phyloP scores from a whole-genome alignment of 2,797 vertebrate genomes.

The Cygnus olor region DNA sequence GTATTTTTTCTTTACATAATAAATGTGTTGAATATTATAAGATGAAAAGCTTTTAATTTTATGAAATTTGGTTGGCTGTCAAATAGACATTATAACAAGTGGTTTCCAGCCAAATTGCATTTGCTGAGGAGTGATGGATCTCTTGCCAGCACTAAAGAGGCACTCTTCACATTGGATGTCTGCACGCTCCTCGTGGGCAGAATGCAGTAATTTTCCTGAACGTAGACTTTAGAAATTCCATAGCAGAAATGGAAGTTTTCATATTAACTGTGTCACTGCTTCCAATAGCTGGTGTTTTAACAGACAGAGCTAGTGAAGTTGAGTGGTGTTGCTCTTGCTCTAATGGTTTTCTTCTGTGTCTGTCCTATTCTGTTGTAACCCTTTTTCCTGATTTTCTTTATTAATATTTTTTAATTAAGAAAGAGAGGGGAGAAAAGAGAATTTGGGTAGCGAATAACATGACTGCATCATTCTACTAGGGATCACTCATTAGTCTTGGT shows the following conservation, averaged over 20 bases:
- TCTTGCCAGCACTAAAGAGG: constrained; percentile 13
- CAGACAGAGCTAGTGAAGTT: neutral
- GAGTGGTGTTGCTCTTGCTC: neutral
- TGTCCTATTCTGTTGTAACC: neutral
- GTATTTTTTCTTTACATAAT: neutral
- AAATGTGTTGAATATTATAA: neutral
- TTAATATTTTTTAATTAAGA: neutral
- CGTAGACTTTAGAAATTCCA: neutral
- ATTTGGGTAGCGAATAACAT: neutral
- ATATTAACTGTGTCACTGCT: neutral
- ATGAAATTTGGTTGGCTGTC: neutral
- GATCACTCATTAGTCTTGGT: neutral
- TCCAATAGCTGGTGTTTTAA: neutral
- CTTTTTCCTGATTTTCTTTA: neutral
- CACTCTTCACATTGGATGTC: neutral
- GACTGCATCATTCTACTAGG: neutral
- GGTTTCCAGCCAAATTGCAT: constrained; percentile 40
- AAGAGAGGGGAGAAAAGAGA: neutral
- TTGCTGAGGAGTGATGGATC: constrained; percentile 32
- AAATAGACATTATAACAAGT: constrained; percentile 20
- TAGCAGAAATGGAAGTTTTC: neutral
- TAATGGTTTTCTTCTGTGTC: neutral
- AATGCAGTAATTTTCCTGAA: neutral
- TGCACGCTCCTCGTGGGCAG: neutral
- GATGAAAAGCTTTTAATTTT: constrained; percentile 40